A percentile compares a stretch with the other conserved stretches of the same genome.
Evolutionary conservation across 2,888 invertebrate genomes (phyloP).

Genomic region (Clusia tigrina): DNA sequence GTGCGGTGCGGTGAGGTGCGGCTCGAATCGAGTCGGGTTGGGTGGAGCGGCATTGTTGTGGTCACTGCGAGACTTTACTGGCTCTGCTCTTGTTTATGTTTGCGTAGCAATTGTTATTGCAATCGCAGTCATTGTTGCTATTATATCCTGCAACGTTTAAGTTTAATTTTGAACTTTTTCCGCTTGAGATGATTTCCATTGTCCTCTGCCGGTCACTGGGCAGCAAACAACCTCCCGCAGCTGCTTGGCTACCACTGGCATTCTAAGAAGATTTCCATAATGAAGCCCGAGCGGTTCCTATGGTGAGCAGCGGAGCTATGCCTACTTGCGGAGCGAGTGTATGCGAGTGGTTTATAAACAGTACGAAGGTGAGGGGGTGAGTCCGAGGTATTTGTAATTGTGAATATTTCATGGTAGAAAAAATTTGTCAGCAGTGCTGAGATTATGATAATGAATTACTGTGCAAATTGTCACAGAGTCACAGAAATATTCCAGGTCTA

Average conservation of each 20-base stretch:
- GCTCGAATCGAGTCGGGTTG: not conserved
- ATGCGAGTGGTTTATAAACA: conserved; percentile 12
- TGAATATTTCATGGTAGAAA: conserved; percentile 17
- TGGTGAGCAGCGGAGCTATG: not conserved
- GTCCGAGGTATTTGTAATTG: conserved; percentile 36
- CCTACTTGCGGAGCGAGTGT: conserved; percentile 9
- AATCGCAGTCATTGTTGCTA: conserved; percentile 30
- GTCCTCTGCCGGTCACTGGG: conserved; percentile 41
- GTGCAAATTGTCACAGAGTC: no score
- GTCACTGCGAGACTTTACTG: not conserved
- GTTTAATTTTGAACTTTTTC: conserved; percentile 63
- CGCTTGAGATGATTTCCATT: conserved; percentile 59
- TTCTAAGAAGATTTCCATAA: conserved; percentile 46
- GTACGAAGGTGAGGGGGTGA: conserved; percentile 17
- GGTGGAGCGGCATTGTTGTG: not conserved
- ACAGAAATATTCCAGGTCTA: no score
- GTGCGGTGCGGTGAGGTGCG: conserved; percentile 7
- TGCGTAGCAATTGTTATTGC: conserved; percentile 39
- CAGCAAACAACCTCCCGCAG: conserved; percentile 31
- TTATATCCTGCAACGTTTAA: conserved; percentile 59
- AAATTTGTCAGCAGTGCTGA: conserved; percentile 7
- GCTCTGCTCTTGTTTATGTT: conserved; percentile 13
- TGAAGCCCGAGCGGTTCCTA: conserved; percentile 28
- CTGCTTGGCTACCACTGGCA: conserved; percentile 10
- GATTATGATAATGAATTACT: conserved; percentile 1